Evolutionary conservation across 1,140 invertebrate species (phyloP).

Genomic region (Ips typographus): DNA sequence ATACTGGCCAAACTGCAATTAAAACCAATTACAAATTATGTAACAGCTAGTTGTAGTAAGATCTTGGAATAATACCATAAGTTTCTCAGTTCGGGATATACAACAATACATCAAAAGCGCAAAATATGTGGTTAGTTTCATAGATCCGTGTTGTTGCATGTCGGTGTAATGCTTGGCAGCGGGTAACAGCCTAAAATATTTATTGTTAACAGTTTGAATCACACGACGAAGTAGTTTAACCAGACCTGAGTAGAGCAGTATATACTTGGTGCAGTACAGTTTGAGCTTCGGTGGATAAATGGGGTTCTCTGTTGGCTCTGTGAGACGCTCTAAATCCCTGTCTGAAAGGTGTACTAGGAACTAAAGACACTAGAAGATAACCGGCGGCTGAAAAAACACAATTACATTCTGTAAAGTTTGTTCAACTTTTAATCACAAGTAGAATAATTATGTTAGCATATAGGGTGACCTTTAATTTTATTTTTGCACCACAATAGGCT

Average conservation of each 20-base stretch:
- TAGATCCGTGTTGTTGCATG: constrained; percentile 81
- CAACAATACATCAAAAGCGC: constrained; percentile 88
- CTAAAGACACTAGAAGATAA: constrained; percentile 81
- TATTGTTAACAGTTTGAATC: not conserved
- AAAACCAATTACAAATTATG: constrained; percentile 2
- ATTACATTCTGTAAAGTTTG: constrained; percentile 8
- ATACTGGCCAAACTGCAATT: constrained; percentile 78
- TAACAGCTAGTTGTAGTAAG: not conserved
- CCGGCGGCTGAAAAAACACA: constrained; percentile 67
- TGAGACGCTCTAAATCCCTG: constrained; percentile 76
- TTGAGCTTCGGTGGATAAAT: constrained; percentile 69
- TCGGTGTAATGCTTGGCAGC: constrained; percentile 83
- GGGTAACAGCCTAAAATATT: constrained; percentile 63
- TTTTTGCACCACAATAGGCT: too few species aligned
- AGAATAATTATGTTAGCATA: too few species aligned
- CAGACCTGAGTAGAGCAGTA: constrained; percentile 64
- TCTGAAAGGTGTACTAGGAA: constrained; percentile 84
- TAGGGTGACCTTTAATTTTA: too few species aligned
- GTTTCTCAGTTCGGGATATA: constrained; percentile 84
- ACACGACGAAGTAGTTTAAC: not conserved
- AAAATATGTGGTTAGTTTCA: constrained; percentile 90
- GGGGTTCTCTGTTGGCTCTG: constrained; percentile 53
- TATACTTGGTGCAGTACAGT: constrained; percentile 83
- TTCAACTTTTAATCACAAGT: too few species aligned
- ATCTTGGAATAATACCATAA: constrained; percentile 69